Evolutionary conservation across 2,888 invertebrate genomes (phyloP).

Genomic region (Euplexia lucipara): DNA sequence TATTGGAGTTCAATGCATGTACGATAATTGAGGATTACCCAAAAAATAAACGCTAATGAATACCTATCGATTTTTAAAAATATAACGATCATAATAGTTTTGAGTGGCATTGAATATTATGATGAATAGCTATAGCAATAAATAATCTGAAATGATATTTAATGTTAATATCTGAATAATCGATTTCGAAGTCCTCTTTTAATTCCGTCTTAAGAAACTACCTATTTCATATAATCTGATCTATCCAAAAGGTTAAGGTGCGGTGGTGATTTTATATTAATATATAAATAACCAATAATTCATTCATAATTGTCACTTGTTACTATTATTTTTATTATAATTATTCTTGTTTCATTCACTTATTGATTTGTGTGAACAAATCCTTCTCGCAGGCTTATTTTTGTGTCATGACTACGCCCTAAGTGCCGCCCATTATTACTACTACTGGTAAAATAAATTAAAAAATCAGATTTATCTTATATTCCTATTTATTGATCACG

Average conservation of each 20-base stretch:
- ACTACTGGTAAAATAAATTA: not conserved
- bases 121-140: slow-evolving; percentile 50
- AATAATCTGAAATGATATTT: slow-evolving; percentile 48
- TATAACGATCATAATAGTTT: slow-evolving; percentile 25
- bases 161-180: slow-evolving; percentile 57
- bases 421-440: not conserved
- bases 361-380: no score
- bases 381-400: not conserved
- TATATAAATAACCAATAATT: slow-evolving; percentile 13
- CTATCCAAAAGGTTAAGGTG: slow-evolving; percentile 31
- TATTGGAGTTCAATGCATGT: not conserved
- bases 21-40: slow-evolving; percentile 3
- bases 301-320: not conserved
- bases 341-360: no score
- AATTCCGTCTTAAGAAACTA: slow-evolving; percentile 33
- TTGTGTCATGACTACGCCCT: not conserved
- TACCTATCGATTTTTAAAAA: slow-evolving; percentile 22
- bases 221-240: slow-evolving; percentile 13
- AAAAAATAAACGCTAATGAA: slow-evolving; percentile 13
- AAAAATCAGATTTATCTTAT: not conserved
- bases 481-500: slow-evolving; percentile 7
- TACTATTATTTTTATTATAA: not conserved
- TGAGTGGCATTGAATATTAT: slow-evolving; percentile 50
- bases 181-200: slow-evolving; percentile 37
- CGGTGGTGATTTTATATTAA: not conserved